Base-by-base conservation (phyloP, 2,888 invertebrate genomes). In the Arrhopalites spinosus region DNA sequence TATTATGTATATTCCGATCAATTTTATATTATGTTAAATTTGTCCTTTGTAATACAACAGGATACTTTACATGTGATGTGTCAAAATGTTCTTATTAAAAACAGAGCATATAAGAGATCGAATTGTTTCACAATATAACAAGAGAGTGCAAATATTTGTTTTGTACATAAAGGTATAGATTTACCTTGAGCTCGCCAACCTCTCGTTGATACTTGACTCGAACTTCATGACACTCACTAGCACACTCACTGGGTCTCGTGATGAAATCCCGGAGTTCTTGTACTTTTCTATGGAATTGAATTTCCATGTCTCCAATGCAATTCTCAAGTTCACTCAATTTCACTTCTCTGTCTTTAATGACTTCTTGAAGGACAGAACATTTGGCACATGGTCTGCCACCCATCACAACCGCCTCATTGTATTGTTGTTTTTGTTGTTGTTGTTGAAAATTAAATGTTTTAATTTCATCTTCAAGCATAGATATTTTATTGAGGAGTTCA, bases 251-350 rank as follows among this genome's bases (percentile, higher is more conserved):
- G 15, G 78, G 69, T 2, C 77, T 76, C 70, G 79, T 76, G 73
- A 78, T 67, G 45, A 80, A 80, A 20, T 81, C 81, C 27, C 81
- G 76, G 29, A 82, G 77, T 69, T 82, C 82, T 73, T 82, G 79
- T 47, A 82, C 80, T 76, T 81, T 81, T 69, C 73, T 78, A 30
- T 79, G 80, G 63, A 82, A 82, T 69, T 82, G 80, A 30, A 68
- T 66, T 45, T 82, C 81, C 43, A 82, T 71, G 27, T 72, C 75
- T 3, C 53, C 53, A 59, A 75, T 75, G 27, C 75, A 75, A 69
- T 89, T 90, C 86, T 94, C 93, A 77, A 94, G 85, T 84, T 93
- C 92, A n/a, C 89, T 89, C 64, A 94, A 88, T 85, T 94, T 94
- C 79, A 92, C 92, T 85, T 95, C 95, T 23, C 95, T 89, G 85